Evolutionary conservation across 2,797 vertebrate genomes (phyloP).

Genomic region (Trichosurus vulpecula): DNA sequence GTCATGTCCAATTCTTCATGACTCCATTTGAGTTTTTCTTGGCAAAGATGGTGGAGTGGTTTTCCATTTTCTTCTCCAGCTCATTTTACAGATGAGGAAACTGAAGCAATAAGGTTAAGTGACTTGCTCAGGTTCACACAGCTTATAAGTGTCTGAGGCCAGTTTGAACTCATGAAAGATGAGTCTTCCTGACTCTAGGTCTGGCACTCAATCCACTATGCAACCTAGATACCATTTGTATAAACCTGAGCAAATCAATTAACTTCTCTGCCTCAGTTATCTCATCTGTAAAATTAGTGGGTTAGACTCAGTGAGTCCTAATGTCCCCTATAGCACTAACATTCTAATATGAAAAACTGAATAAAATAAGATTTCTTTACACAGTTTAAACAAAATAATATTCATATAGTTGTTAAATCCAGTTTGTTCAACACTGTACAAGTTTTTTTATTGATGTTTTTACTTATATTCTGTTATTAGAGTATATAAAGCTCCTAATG

Average conservation of each 20-base stretch:
- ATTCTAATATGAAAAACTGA: not conserved
- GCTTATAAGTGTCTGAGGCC: not conserved
- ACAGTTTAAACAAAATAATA: not conserved
- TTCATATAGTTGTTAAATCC: not conserved
- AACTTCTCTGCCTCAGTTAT: not conserved
- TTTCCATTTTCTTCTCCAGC: not conserved
- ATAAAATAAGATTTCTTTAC: not conserved
- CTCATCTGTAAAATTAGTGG: not conserved
- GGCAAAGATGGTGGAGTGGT: not conserved
- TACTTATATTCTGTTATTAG: not conserved
- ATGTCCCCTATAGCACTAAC: not conserved
- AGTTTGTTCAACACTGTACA: not conserved
- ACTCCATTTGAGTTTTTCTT: not conserved
- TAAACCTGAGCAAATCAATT: not conserved
- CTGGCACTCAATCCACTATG: not conserved
- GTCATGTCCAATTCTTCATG: not conserved
- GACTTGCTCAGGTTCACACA: not conserved
- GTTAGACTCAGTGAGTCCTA: not conserved
- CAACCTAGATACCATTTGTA: not conserved
- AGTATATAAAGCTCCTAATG: not conserved
- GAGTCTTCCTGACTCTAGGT: not conserved
- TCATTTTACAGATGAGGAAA: not conserved
- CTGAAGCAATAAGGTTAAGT: not conserved
- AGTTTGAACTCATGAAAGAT: not conserved
- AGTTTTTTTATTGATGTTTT: not conserved